phyloP scores from a whole-genome alignment of 2,113 vertebrate genomes.

The Notiomystis cincta region DNA sequence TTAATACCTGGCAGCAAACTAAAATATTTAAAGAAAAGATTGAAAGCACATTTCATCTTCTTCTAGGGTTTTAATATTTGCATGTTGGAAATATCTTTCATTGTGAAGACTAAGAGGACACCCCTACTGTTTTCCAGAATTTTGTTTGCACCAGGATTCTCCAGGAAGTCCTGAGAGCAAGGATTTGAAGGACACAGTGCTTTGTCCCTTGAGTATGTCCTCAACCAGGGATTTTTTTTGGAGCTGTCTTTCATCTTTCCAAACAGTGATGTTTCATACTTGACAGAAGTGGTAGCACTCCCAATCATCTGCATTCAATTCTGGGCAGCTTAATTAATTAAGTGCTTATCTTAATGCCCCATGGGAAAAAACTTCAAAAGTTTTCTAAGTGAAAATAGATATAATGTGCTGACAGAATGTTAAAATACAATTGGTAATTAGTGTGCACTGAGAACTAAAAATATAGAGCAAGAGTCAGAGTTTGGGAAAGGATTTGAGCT shows the following conservation, averaged over 20 bases:
- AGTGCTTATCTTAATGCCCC: slow-evolving; percentile 41
- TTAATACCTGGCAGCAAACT: background rate
- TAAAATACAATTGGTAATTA: slow-evolving; percentile 1
- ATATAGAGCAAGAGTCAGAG: background rate
- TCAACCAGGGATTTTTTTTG: background rate
- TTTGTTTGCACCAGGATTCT: background rate
- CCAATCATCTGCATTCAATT: slow-evolving; percentile 12
- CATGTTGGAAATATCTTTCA: background rate
- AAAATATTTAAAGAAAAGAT: background rate
- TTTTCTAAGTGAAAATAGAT: slow-evolving; percentile 39
- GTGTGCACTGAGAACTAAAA: background rate
- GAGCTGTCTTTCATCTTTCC: background rate
- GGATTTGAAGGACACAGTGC: background rate
- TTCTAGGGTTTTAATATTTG: background rate
- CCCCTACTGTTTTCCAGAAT: background rate
- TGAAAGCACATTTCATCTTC: background rate
- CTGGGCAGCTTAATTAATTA: slow-evolving; percentile 40
- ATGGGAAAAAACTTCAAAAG: background rate
- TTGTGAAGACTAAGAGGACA: background rate
- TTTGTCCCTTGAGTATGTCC: background rate
- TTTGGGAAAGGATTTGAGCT: background rate
- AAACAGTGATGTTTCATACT: background rate
- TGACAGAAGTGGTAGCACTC: background rate
- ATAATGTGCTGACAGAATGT: background rate
- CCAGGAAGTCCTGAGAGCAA: background rate